phyloP scores from a whole-genome alignment of 2,113 vertebrate species.

The Callospermophilus lateralis region DNA sequence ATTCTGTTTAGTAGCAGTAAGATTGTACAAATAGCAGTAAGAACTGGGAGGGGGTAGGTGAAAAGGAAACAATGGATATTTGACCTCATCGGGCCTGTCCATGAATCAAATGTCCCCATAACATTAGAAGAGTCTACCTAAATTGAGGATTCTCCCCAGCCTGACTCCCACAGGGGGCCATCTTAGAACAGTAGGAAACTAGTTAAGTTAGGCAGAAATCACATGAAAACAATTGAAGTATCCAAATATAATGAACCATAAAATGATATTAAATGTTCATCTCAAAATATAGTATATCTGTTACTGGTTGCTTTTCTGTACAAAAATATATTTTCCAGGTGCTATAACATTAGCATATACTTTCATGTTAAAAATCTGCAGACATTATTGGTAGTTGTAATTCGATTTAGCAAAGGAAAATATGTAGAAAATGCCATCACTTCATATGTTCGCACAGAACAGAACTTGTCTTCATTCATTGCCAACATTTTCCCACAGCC shows the following conservation, averaged over 20 bases:
- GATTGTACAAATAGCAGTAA: background rate
- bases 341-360: background rate
- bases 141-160: background rate
- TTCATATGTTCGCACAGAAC: background rate
- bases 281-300: background rate
- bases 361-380: background rate
- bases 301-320: background rate
- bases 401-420: constrained; percentile 20
- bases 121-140: background rate
- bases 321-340: background rate
- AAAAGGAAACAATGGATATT: background rate
- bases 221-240: background rate
- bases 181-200: background rate
- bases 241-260: background rate
- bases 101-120: background rate
- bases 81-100: background rate
- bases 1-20: background rate
- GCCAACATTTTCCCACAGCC: background rate
- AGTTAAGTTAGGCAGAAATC: background rate
- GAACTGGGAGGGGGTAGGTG: too few relatives aligned
- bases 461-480: background rate
- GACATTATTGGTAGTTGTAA: background rate
- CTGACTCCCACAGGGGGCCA: too few relatives aligned
- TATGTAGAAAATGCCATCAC: background rate
- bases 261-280: constrained; percentile 10